phyloP scores from a whole-genome alignment of 2,797 vertebrate species.

The Synaphobranchus kaupii region DNA sequence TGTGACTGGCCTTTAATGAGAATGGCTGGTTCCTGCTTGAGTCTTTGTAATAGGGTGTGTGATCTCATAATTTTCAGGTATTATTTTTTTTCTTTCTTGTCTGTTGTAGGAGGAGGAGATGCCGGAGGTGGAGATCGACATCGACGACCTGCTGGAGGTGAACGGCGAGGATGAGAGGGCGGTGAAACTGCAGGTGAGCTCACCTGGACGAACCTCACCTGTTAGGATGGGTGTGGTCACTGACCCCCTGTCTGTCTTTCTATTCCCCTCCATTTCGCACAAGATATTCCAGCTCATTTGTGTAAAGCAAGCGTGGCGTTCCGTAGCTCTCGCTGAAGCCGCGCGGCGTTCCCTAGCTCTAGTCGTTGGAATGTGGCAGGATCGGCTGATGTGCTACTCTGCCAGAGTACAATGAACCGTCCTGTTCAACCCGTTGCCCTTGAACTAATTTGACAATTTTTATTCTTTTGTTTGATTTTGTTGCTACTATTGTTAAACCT shows the following conservation, averaged over 20 bases:
- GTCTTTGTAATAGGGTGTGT: background rate
- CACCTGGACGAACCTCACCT: background rate
- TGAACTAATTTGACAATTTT: background rate
- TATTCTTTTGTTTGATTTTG: constrained; percentile 11
- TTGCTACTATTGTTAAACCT: background rate
- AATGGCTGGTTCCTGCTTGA: background rate
- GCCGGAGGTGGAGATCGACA: constrained; percentile 97
- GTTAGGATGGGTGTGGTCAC: background rate
- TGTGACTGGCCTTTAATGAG: background rate
- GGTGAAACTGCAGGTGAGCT: constrained; percentile 86
- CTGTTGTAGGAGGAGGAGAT: constrained; percentile 90
- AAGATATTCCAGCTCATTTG: background rate
- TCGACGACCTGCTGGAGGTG: constrained; percentile 93
- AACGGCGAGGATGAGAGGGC: constrained; percentile 91
- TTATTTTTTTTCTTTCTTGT: background rate
- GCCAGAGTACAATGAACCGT: background rate
- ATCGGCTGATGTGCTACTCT: background rate
- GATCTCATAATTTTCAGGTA: background rate
- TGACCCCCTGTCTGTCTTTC: background rate
- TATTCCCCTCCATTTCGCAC: background rate
- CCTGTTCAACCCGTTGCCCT: constrained; percentile 3
- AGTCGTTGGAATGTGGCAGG: background rate
- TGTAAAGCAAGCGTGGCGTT: background rate
- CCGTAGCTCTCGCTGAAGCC: background rate
- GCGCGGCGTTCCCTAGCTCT: no score